Base-by-base conservation (phyloP, 1,140 invertebrate species). In the Cydia pomonella region DNA sequence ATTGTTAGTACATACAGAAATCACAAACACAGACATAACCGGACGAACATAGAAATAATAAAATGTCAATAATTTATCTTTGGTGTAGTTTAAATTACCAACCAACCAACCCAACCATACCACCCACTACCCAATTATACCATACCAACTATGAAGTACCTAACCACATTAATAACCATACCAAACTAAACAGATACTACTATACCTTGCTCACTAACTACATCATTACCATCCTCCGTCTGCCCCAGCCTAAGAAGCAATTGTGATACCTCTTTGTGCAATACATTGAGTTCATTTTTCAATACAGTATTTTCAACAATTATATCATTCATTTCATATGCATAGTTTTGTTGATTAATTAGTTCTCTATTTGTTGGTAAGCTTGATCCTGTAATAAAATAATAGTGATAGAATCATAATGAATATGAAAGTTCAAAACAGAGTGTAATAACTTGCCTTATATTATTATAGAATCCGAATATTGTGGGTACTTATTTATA, bases 231-330 rank as follows among this genome's bases (percentile, higher is more conserved):
- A 81, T 91, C 87, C 80, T 92, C 87, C 72, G 88, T 86, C 77
- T 82, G 86, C 7, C 81, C 77, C 71, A 92, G 79, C 62, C 85
- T 88, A 7, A 85, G 80, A 16, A 91, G 75, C 76, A 92, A 82
- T 64, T 92, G 87, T 71, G 84, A 80, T 7, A 91, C 77, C 79
- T 92, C 89, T 80, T 82, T 86, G 71, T 91, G 90, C 74, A 90
- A 80, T 18, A 91, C 87, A 82, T 91, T 92, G 2, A 94, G 81
- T 82, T 94, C 92, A 86, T 93, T 94, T 84, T 91, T 94, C n/a
- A 94, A 82, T 86, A 94, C 91, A 64, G 91, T 86, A 86, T 93
- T 94, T 86, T 94, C 93, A 59, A 91, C 82, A 82, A 94, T 93
- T 74, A 93, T 82, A 83, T 92, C 93, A 78, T 91, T 88, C 82